Conservation (phyloP, 2,888 invertebrate genomes). For the Sinelater perroti region DNA sequence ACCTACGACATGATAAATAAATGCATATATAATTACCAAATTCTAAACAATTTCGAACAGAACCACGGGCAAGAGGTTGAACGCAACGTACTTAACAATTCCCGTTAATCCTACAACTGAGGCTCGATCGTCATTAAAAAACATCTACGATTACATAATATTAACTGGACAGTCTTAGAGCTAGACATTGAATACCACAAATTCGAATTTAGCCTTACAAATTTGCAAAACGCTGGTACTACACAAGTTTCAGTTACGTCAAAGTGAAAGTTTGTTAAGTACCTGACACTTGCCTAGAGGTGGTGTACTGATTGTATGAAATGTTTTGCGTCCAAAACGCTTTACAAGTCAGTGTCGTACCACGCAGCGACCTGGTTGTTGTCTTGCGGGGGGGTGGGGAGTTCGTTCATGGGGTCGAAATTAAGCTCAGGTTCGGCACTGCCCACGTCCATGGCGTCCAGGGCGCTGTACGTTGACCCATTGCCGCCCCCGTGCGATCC, state of each 20-base stretch:
- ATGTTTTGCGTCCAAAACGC: background rate
- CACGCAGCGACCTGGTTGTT: conserved; percentile 94
- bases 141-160: background rate
- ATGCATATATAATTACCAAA: conserved; percentile 18
- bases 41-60: conserved; percentile 3
- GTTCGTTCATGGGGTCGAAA: conserved; percentile 80
- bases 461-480: conserved; percentile 75
- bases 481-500: conserved; percentile 73
- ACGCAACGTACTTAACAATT: background rate
- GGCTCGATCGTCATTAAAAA: background rate
- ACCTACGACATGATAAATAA: conserved; percentile 31
- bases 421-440: conserved; percentile 79
- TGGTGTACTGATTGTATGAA: background rate
- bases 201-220: conserved; percentile 27
- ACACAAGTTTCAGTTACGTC: conserved; percentile 1
- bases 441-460: conserved; percentile 88
- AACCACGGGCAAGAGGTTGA: background rate
- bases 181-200: conserved; percentile 36
- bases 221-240: conserved; percentile 25
- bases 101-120: background rate
- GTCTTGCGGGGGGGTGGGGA: conserved; percentile 85
- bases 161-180: conserved; percentile 32
- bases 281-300: background rate
- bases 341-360: conserved; percentile 96
- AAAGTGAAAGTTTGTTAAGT: conserved; percentile 7